Conservation (phyloP, 2,888 invertebrate species). For the Dioctria linearis region DNA sequence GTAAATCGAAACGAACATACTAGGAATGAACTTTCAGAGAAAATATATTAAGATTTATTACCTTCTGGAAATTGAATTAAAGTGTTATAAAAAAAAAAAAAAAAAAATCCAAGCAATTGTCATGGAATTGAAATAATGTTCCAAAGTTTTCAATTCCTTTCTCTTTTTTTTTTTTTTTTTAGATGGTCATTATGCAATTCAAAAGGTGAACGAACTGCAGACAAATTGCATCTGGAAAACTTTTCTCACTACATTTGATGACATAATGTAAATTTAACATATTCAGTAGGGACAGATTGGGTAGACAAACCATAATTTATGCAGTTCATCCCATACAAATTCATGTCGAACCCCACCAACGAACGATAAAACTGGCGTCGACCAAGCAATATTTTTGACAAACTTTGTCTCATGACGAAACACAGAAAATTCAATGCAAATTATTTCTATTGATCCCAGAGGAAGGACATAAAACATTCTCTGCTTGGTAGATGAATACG, state of each 20-base stretch:
- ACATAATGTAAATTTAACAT: slow-evolving; percentile 9
- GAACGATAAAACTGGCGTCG: slow-evolving; percentile 3
- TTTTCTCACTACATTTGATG: neutral
- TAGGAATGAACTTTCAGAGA: too few relatives aligned
- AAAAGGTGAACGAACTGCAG: too few relatives aligned
- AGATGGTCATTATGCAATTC: too few relatives aligned
- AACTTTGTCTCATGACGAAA: slow-evolving; percentile 19
- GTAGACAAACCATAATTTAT: neutral
- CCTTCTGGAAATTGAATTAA: too few relatives aligned
- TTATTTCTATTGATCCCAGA: neutral
- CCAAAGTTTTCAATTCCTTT: too few relatives aligned
- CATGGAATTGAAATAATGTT: too few relatives aligned
- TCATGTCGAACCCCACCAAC: too few relatives aligned
- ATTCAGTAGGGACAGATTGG: slow-evolving; percentile 1
- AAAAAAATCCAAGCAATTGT: too few relatives aligned
- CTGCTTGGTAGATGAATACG: neutral
- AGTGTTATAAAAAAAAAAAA: too few relatives aligned
- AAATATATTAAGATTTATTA: too few relatives aligned
- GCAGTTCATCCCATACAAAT: neutral
- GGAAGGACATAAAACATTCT: slow-evolving; percentile 17
- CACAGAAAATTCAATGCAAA: slow-evolving; percentile 25
- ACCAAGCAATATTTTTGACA: slow-evolving; percentile 3
- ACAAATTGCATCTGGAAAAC: slow-evolving; percentile 8
- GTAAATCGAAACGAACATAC: too few relatives aligned
- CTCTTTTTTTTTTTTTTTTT: too few relatives aligned